These are phyloP conservation scores for Hymenopus coronatus DNA, from an alignment of 2,888 invertebrate species.

Conservation along the genomic window DNA sequence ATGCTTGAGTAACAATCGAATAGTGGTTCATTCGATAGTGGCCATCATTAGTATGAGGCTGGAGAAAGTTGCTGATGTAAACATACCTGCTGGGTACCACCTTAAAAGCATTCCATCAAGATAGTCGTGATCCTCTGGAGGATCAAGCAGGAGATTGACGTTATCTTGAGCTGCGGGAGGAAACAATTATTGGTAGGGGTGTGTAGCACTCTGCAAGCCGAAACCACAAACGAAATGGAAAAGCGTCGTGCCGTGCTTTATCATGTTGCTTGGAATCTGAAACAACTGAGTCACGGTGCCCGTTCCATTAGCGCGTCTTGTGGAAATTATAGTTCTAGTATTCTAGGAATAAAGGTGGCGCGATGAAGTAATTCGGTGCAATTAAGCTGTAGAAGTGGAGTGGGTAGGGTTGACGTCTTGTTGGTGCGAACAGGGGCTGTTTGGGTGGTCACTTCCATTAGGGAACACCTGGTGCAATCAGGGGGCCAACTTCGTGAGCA, in stretches of 20 bases:
- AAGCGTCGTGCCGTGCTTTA: background rate
- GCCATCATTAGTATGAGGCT: too few species aligned
- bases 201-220: background rate
- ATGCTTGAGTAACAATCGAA: too few species aligned
- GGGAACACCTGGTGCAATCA: background rate
- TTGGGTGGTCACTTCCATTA: background rate
- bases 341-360: background rate
- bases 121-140: background rate
- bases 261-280: background rate
- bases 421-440: background rate
- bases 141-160: background rate
- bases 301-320: background rate
- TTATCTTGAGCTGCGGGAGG: background rate
- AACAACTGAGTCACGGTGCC: background rate
- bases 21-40: too few species aligned
- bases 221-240: background rate
- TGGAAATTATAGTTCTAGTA: background rate
- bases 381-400: background rate
- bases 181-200: background rate
- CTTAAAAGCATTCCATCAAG: background rate
- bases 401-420: background rate
- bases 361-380: background rate
- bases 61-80: background rate
- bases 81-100: background rate
- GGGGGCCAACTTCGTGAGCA: background rate